Percentiles rank a stretch among this genome's conserved stretches.
Evolutionary conservation across 2,888 invertebrate species (phyloP).

Genomic region (Seira ritae): DNA sequence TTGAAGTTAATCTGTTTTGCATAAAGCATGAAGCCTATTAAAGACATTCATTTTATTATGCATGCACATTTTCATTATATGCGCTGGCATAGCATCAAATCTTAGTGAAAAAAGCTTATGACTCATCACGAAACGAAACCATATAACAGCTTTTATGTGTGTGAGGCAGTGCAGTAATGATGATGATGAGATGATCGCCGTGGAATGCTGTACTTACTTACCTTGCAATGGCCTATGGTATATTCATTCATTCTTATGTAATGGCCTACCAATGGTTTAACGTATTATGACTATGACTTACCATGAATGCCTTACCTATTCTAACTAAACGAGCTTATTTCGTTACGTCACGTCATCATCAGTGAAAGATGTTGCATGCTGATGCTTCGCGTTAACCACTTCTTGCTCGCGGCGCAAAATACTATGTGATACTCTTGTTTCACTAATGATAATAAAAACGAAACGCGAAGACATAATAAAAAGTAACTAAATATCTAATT

Average conservation of each 20-base stretch:
- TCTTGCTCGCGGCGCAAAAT: no score
- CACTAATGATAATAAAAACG: no score
- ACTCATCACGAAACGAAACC: background rate
- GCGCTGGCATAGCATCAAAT: background rate
- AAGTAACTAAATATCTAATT: no score
- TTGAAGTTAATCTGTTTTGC: no score
- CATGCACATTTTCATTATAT: slow-evolving; percentile 1
- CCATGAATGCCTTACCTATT: background rate
- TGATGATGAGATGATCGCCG: background rate
- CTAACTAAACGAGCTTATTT: background rate
- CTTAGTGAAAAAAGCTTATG: background rate
- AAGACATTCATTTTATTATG: no score
- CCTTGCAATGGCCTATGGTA: background rate
- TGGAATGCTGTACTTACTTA: slow-evolving; percentile 1
- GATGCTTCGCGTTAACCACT: no score
- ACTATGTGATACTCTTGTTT: no score
- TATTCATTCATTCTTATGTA: slow-evolving; percentile 1
- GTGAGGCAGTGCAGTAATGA: no score
- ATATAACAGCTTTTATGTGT: background rate
- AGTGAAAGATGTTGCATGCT: background rate
- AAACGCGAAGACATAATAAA: no score
- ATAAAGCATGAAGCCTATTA: no score
- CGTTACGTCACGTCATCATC: slow-evolving; percentile 10
- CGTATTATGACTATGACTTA: background rate
- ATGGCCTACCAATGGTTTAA: background rate